These are phyloP conservation scores for Rhincodon typus DNA, from an alignment of 2,797 vertebrate species.

Conservation along the genomic window DNA sequence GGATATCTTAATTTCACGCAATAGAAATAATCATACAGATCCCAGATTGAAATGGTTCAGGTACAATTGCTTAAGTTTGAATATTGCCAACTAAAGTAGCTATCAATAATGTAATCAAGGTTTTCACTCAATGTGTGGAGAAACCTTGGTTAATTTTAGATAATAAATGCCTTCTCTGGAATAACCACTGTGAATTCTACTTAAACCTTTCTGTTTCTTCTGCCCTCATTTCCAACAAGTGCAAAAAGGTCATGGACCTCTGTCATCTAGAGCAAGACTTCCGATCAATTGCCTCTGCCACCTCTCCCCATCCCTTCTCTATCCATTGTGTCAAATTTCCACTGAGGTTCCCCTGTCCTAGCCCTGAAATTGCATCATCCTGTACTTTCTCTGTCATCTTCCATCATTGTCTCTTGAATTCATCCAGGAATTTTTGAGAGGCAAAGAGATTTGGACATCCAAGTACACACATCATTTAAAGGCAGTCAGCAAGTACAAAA, in stretches of 20 bases:
- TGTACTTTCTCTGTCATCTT: no score
- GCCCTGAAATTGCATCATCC: no score
- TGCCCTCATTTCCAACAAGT: no score
- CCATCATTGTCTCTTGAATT: no score
- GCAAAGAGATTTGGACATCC: neutral
- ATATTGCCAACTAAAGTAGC: neutral
- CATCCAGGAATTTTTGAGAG: neutral
- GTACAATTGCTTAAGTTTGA: neutral
- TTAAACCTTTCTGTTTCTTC: no score
- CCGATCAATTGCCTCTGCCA: no score
- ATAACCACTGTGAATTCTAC: neutral
- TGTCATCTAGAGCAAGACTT: no score
- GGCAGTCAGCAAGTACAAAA: neutral
- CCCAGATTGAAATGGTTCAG: neutral
- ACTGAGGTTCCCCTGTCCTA: no score
- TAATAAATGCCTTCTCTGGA: neutral
- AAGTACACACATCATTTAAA: neutral
- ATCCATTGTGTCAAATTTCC: no score
- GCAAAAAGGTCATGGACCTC: no score
- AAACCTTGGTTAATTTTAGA: neutral
- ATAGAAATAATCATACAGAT: neutral
- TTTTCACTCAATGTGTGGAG: neutral
- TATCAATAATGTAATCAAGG: neutral
- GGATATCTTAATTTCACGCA: neutral
- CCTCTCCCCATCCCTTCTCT: no score